Percentiles rank a stretch among this genome's conserved stretches.
Evolutionary conservation across 2,797 vertebrate genomes (phyloP).

Genomic region (Potorous gilbertii): DNA sequence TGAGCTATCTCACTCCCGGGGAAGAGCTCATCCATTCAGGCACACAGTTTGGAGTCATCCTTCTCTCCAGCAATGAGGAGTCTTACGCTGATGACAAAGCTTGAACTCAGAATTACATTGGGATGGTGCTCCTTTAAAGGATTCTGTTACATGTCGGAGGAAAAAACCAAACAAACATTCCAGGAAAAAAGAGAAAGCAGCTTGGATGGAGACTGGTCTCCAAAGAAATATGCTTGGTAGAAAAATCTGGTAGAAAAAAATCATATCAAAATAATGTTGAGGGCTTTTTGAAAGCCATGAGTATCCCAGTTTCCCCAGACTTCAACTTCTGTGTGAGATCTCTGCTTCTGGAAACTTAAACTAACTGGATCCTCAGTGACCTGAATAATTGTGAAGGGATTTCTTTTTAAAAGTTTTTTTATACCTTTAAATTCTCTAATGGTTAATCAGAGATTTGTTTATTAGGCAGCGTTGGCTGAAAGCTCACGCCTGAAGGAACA

Average conservation of each 20-base stretch:
- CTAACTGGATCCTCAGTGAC: accelerated
- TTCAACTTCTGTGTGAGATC: not conserved
- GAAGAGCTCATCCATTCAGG: not conserved
- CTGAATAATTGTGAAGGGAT: not conserved
- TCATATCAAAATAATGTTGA: not conserved
- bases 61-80: not conserved
- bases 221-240: not conserved
- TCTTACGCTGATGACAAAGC: not conserved
- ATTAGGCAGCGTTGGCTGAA: slow-evolving; percentile 87
- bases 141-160: not conserved
- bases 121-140: not conserved
- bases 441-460: not conserved
- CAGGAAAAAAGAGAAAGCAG: not conserved
- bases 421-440: accelerated
- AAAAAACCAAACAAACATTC: not conserved
- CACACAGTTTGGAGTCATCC: not conserved
- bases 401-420: accelerated
- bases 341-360: accelerated
- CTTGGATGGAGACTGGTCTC: not conserved
- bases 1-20: not conserved
- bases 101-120: not conserved
- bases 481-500: slow-evolving; percentile 90
- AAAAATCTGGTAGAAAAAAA: not conserved
- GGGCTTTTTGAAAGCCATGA: not conserved
- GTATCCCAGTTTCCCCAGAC: not conserved